Percentiles rank a stretch among this genome's conserved stretches.
These are phyloP conservation scores for Platysternon megacephalum DNA, from an alignment of 2,113 vertebrate species.

Conservation along the genomic window DNA sequence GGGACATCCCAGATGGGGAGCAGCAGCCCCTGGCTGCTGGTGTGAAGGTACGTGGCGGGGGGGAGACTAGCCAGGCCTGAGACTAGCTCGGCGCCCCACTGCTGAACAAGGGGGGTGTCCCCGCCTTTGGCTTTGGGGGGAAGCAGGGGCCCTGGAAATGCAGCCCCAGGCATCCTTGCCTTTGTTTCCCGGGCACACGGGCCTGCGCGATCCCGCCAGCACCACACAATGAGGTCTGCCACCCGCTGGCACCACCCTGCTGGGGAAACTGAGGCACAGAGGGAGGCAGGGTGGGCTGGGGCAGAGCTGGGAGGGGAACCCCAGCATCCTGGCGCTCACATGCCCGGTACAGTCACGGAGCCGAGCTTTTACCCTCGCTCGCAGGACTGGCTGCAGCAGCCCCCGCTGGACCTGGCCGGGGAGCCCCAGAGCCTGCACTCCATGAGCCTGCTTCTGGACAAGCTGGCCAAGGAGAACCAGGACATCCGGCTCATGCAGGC, in stretches of 20 bases:
- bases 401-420: accelerated
- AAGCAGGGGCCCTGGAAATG: neutral
- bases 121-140: accelerated
- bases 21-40: neutral
- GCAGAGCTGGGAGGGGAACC: neutral
- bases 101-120: accelerated
- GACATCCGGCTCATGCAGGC: constrained; percentile 86
- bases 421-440: constrained; percentile 56
- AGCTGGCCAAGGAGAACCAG: constrained; percentile 83
- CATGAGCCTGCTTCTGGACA: constrained; percentile 82
- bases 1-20: neutral
- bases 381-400: constrained; percentile 48
- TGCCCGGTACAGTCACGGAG: neutral
- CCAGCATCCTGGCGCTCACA: no score
- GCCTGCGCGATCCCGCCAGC: no score
- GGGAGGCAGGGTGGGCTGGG: neutral
- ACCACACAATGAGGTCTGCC: no score
- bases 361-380: neutral
- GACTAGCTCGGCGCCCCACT: neutral
- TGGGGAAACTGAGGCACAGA: neutral
- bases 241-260: neutral
- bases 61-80: no score
- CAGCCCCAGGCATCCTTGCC: neutral
- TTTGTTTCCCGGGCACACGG: no score
- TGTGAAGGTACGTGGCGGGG: constrained; percentile 26